Evolutionary conservation across 2,113 vertebrate species (phyloP).

Genomic region (Centropristis striata): DNA sequence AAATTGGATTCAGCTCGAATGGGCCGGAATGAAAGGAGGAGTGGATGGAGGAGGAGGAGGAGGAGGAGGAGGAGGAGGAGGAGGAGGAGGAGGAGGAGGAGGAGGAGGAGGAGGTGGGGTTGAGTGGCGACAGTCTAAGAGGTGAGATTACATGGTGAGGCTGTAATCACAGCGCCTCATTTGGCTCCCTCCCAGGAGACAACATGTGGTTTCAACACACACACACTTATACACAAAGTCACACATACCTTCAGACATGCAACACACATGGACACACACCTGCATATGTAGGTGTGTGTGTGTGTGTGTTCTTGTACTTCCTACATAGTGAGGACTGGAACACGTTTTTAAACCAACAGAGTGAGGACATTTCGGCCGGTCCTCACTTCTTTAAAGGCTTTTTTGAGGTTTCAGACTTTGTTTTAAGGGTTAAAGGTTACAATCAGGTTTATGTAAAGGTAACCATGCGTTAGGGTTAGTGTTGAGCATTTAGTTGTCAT

Average conservation of each 20-base stretch:
- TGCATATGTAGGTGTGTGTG: slow-evolving; percentile 2
- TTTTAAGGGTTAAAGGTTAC: no score
- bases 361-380: no score
- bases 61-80: no score
- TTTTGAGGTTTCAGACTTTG: no score
- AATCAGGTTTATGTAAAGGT: no score
- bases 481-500: no score
- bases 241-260: slow-evolving; percentile 2
- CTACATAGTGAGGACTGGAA: no score
- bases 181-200: slow-evolving; percentile 53
- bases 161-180: slow-evolving; percentile 73
- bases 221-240: slow-evolving; percentile 46
- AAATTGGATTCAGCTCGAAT: slow-evolving; percentile 80
- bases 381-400: no score
- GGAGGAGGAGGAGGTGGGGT: slow-evolving; percentile 10
- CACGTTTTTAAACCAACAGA: no score
- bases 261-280: background rate
- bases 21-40: slow-evolving; percentile 54
- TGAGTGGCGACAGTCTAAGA: slow-evolving; percentile 60
- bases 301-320: no score
- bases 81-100: no score
- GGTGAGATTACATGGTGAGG: slow-evolving; percentile 71
- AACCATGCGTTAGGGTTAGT: no score
- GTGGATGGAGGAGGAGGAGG: slow-evolving; percentile 42
- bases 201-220: slow-evolving; percentile 34